phyloP scores from a whole-genome alignment of 2,888 invertebrate species.

The Ariolimax columbianus region DNA sequence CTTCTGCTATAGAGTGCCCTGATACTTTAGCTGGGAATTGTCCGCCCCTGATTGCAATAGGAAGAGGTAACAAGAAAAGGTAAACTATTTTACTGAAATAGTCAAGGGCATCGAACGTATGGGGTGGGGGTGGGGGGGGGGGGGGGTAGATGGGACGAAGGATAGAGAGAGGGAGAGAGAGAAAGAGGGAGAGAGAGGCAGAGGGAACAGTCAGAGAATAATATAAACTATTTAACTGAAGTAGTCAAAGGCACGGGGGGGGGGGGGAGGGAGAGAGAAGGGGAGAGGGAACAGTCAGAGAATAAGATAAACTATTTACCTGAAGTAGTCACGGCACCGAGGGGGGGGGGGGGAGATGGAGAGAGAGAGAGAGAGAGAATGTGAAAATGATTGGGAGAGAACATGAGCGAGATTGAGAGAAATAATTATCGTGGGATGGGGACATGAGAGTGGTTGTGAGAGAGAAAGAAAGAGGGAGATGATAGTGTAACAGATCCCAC shows the following conservation, averaged over 20 bases:
- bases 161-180: neutral
- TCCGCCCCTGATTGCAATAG: neutral
- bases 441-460: neutral
- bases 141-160: neutral
- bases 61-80: neutral
- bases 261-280: neutral
- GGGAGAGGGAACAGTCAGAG: neutral
- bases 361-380: no score
- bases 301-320: no score
- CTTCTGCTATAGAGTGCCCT: neutral
- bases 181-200: neutral
- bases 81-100: neutral
- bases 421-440: neutral
- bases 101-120: no score
- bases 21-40: constrained; percentile 6
- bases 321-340: no score
- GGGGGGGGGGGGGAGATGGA: neutral
- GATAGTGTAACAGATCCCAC: no score
- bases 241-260: no score
- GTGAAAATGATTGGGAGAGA: neutral
- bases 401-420: neutral
- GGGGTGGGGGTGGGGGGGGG: no score
- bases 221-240: no score
- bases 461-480: no score
- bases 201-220: no score